Conservation (phyloP, 2,888 invertebrate species). For the Drosophila nr. perissopoda region DNA sequence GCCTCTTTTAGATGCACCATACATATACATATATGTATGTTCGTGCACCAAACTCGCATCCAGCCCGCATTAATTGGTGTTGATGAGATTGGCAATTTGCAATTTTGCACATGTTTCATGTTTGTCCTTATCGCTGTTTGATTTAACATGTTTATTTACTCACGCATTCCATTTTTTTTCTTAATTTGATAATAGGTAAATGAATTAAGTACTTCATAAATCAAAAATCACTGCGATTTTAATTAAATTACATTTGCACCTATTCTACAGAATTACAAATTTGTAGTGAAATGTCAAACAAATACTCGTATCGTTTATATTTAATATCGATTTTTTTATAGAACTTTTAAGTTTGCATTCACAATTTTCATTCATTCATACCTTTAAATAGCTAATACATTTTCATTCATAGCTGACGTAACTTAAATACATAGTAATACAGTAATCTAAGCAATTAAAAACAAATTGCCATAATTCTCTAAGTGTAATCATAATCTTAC, state of each 20-base stretch:
- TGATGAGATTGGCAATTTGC: constrained; percentile 45
- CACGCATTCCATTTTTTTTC: not conserved
- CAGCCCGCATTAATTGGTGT: constrained; percentile 36
- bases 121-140: not conserved
- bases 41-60: not conserved
- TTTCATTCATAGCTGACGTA: not conserved
- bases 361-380: not conserved
- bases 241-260: not conserved
- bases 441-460: not conserved
- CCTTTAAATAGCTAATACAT: not conserved
- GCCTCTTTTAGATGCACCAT: not conserved
- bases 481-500: not conserved
- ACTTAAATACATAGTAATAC: not conserved
- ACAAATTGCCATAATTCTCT: not conserved
- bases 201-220: not conserved
- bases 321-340: not conserved
- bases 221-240: not conserved
- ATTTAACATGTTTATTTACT: not conserved
- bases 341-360: not conserved
- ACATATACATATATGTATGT: not conserved
- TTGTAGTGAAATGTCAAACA: no score
- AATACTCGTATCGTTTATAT: not conserved
- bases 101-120: constrained; percentile 3
- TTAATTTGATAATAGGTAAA: not conserved
- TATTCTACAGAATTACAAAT: not conserved